These are phyloP conservation scores for Amiota communis DNA, from an alignment of 2,888 invertebrate species.

Conservation along the genomic window DNA sequence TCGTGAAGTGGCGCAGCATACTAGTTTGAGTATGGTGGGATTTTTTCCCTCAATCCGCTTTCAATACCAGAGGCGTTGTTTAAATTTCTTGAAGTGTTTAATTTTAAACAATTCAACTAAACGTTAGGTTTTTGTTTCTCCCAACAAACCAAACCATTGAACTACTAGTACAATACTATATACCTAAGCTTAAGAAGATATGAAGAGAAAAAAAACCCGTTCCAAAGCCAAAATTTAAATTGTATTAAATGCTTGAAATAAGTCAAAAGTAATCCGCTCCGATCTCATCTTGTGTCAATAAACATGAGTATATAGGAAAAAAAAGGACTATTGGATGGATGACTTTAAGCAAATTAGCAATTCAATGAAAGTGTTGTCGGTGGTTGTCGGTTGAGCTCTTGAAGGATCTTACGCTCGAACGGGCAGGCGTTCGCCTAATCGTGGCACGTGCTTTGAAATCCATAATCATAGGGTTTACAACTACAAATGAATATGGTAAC, in stretches of 20 bases:
- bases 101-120: not conserved
- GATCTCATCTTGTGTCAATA: too few relatives aligned
- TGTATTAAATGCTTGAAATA: not conserved
- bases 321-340: constrained; percentile 17
- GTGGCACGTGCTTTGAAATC: constrained; percentile 64
- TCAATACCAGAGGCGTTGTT: too few relatives aligned
- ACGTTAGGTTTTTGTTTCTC: not conserved
- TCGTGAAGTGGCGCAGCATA: too few relatives aligned
- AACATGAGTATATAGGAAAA: not conserved
- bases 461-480: constrained; percentile 58
- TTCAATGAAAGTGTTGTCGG: constrained; percentile 50
- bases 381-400: constrained; percentile 33
- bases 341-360: constrained; percentile 62
- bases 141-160: not conserved
- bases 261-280: not conserved
- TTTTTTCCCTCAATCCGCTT: too few relatives aligned
- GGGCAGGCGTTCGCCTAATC: constrained; percentile 60
- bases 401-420: constrained; percentile 52
- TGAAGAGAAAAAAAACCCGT: too few relatives aligned
- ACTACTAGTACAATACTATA: not conserved
- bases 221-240: not conserved
- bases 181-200: not conserved
- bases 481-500: constrained; percentile 24
- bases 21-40: too few relatives aligned
- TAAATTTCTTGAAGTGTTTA: too few relatives aligned